Evolutionary conservation across 2,113 vertebrate genomes (phyloP).

Genomic region (Vanacampus margaritifer): DNA sequence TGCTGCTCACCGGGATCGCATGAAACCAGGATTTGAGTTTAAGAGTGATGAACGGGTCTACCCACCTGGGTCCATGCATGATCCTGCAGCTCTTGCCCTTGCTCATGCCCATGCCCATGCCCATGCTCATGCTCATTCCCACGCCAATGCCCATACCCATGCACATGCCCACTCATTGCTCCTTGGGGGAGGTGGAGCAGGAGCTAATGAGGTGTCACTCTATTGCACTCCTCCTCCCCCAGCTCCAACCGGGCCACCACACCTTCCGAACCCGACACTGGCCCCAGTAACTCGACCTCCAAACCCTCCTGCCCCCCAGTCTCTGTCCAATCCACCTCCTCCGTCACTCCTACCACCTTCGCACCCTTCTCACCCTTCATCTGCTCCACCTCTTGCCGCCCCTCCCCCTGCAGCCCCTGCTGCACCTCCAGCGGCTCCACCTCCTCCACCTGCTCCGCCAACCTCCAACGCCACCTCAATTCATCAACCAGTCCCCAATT

Average conservation of each 20-base stretch:
- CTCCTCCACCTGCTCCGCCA: slow-evolving; percentile 69
- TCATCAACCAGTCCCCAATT: slow-evolving; percentile 69
- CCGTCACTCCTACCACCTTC: slow-evolving; percentile 60
- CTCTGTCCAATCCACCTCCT: slow-evolving; percentile 64
- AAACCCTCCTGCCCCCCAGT: slow-evolving; percentile 65
- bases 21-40: slow-evolving; percentile 92
- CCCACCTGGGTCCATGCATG: slow-evolving; percentile 59
- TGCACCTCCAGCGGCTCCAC: slow-evolving; percentile 58
- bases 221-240: slow-evolving; percentile 74
- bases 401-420: slow-evolving; percentile 51
- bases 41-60: slow-evolving; percentile 76
- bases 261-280: slow-evolving; percentile 64
- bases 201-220: slow-evolving; percentile 66
- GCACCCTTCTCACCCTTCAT: slow-evolving; percentile 57
- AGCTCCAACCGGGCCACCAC: slow-evolving; percentile 59
- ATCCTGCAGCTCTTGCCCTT: slow-evolving; percentile 68
- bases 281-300: slow-evolving; percentile 63
- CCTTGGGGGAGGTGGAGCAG: slow-evolving; percentile 64
- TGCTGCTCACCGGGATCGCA: slow-evolving; percentile 85
- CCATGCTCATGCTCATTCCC: slow-evolving; percentile 69
- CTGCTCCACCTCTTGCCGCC: slow-evolving; percentile 59
- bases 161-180: slow-evolving; percentile 71
- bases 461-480: slow-evolving; percentile 60
- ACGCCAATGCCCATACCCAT: slow-evolving; percentile 48
- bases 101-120: slow-evolving; percentile 54